Evolutionary conservation across 1,140 invertebrate species (phyloP).

Genomic region (Tetramorium simillimum): DNA sequence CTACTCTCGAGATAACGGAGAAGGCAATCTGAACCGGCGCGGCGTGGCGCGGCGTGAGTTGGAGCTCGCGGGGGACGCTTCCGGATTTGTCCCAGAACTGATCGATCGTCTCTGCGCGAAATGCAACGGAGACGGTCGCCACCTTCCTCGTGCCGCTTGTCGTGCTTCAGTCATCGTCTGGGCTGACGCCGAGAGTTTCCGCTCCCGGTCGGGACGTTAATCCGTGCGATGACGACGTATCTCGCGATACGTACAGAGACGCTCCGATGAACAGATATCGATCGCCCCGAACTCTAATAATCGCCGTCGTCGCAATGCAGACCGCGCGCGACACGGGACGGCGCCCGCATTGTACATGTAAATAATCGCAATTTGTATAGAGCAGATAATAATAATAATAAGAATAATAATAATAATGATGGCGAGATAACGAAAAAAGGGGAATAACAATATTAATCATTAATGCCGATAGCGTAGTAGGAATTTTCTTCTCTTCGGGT

Average conservation of each 20-base stretch:
- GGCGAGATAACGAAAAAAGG: constrained; percentile 18
- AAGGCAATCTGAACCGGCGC: neutral
- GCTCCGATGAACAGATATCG: constrained; percentile 51
- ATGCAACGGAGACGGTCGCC: constrained; percentile 4
- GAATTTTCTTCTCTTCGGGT: constrained; percentile 38
- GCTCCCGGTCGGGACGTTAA: constrained; percentile 24
- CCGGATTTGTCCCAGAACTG: constrained; percentile 28
- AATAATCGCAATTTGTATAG: constrained; percentile 68
- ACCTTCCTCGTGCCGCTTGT: neutral
- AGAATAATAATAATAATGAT: constrained; percentile 20
- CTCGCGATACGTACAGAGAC: constrained; percentile 30
- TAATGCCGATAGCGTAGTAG: constrained; percentile 39
- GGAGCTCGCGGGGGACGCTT: neutral
- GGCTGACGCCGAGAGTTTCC: constrained; percentile 10
- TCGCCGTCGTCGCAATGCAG: constrained; percentile 53
- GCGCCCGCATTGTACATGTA: constrained; percentile 50
- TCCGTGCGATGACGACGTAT: constrained; percentile 34
- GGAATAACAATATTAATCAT: constrained; percentile 37
- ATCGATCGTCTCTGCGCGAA: constrained; percentile 31
- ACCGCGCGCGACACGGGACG: neutral
- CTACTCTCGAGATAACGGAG: neutral
- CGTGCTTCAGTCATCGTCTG: neutral
- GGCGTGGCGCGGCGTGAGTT: neutral
- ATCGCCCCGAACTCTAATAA: constrained; percentile 39
- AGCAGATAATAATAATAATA: constrained; percentile 26